These are phyloP conservation scores for Andinoacara biseriatus DNA, from an alignment of 2,113 vertebrate genomes.

Conservation along the genomic window DNA sequence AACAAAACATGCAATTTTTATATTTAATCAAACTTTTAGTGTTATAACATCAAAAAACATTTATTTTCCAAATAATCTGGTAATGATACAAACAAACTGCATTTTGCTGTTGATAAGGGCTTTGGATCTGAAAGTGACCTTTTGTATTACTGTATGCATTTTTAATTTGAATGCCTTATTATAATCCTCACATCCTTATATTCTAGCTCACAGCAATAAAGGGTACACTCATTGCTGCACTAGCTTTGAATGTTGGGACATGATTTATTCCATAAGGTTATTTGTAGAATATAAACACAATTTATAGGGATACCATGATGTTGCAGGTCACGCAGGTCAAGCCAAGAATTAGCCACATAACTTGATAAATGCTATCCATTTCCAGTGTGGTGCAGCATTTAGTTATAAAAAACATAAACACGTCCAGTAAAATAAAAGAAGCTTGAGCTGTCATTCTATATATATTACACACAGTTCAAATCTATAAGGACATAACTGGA, in stretches of 20 bases:
- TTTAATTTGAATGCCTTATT: not conserved
- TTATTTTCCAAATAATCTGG: not conserved
- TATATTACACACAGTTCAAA: slow-evolving; percentile 12
- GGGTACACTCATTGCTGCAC: not conserved
- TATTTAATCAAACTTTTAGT: not conserved
- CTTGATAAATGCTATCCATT: not conserved
- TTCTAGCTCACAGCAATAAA: not conserved
- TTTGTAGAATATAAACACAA: not conserved
- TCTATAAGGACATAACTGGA: slow-evolving; percentile 32
- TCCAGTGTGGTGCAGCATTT: slow-evolving; percentile 3
- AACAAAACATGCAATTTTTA: not conserved
- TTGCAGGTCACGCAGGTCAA: not conserved
- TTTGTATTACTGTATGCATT: not conserved
- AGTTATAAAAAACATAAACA: not conserved
- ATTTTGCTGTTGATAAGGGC: not conserved
- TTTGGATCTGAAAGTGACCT: not conserved
- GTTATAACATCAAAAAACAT: not conserved
- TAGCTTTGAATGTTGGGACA: not conserved
- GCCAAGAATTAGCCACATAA: not conserved
- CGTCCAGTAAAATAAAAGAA: slow-evolving; percentile 1
- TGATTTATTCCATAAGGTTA: not conserved
- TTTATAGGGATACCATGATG: not conserved
- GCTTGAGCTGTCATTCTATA: slow-evolving; percentile 19
- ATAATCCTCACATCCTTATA: not conserved
- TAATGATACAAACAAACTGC: not conserved